phyloP scores from a whole-genome alignment of 2,113 vertebrate genomes.

The Hyperopisus bebe region DNA sequence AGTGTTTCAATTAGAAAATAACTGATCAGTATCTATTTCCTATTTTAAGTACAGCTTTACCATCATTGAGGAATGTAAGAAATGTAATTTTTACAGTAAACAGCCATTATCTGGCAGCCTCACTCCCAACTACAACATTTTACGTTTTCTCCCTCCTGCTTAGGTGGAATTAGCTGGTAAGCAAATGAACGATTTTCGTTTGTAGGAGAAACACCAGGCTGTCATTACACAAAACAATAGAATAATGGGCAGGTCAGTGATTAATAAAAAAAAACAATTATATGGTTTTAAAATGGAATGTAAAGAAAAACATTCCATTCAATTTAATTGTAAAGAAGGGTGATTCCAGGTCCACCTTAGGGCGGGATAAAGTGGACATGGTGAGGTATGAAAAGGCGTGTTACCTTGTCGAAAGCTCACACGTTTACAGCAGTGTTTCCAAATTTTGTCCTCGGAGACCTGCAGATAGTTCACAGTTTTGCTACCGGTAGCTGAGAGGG shows the following conservation, averaged over 20 bases:
- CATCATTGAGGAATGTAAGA: background rate
- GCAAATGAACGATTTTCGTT: background rate
- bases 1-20: background rate
- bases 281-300: background rate
- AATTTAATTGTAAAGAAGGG: too few species aligned
- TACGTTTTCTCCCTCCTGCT: background rate
- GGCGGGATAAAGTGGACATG: too few species aligned
- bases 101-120: background rate
- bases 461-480: background rate
- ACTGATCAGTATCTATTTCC: background rate
- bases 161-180: background rate
- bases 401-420: background rate
- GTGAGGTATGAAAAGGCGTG: background rate
- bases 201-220: background rate
- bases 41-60: background rate
- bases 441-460: background rate
- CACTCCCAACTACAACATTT: background rate
- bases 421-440: background rate
- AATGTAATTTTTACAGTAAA: background rate
- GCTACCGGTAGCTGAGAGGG: background rate
- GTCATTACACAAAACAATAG: background rate
- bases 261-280: background rate
- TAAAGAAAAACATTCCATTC: too few species aligned
- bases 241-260: background rate
- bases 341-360: too few species aligned